Conservation (phyloP, 1,140 invertebrate species). For the Camponotus floridanus region DNA sequence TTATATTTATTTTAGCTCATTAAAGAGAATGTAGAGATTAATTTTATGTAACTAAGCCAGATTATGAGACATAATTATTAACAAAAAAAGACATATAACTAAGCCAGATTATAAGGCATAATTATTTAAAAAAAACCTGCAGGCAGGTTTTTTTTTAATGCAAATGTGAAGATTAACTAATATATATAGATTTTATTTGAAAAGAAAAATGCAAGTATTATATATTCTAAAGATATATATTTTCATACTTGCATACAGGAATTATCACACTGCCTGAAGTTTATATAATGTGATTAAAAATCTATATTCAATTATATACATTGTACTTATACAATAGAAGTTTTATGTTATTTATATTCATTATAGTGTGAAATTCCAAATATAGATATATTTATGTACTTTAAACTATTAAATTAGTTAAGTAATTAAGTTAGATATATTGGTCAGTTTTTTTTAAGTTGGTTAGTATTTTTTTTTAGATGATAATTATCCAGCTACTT, state of each 20-base stretch:
- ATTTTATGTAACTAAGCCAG: slow-evolving; percentile 1
- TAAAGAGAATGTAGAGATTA: neutral
- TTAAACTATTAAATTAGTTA: neutral
- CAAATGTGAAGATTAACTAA: neutral
- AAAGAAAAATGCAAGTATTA: slow-evolving; percentile 6
- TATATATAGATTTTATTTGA: slow-evolving; percentile 35
- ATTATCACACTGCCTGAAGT: slow-evolving; percentile 38
- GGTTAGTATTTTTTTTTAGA: neutral
- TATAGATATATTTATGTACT: neutral
- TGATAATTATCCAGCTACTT: neutral
- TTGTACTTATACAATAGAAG: neutral
- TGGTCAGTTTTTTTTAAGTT: neutral
- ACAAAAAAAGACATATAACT: slow-evolving; percentile 20
- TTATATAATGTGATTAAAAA: neutral
- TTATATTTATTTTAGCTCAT: neutral
- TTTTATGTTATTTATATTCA: neutral
- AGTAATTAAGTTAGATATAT: neutral
- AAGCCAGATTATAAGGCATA: neutral
- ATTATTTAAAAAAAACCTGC: slow-evolving; percentile 35
- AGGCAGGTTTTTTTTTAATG: slow-evolving; percentile 48
- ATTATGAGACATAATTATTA: slow-evolving; percentile 4
- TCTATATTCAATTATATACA: neutral
- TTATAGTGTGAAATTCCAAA: neutral
- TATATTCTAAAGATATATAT: slow-evolving; percentile 28
- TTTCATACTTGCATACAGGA: slow-evolving; percentile 12